Evolutionary conservation across 2,113 vertebrate genomes (phyloP), one percentile per base, ranked within the genome.

Genomic region (Syngnathus scovelli): DNA sequence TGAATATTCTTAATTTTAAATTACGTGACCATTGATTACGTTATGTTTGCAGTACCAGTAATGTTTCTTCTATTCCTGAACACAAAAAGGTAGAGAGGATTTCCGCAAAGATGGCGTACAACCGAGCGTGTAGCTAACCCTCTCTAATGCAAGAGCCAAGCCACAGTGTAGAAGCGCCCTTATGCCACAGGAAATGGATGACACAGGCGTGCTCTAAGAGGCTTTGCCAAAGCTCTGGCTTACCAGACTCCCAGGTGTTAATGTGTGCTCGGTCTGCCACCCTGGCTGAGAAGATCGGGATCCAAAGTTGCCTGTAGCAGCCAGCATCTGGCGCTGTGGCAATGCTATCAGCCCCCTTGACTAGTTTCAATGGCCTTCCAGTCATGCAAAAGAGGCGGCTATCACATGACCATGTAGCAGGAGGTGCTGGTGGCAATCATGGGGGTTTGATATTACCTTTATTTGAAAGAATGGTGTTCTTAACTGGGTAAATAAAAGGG

Each of bases 191-290:
- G 70, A 76, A 85, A 82, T 76, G 77, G 83, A 83, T 83, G 77
- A 79, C 78, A 81, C 71, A 81, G 76, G 61, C 67, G 75, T 66
- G 67, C 64, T 72, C 77, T 87, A 82, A 89, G 86, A 88, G 75
- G 85, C 81, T 86, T 89, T 87, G 76, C 83, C 87, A 90, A 86
- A 88, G 78, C 87, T 71, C 75, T 80, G 78, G 85, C 76, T 88
- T 89, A 87, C 80, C 74, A 84, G 83, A 81, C 74, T 87, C 88
- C 77, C 87, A 87, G 88, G 86, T 90, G 87, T 89, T 87, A 87
- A 86, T 86, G 85, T 87, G 82, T 67, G 64, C 78, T 74, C 77
- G 77, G 78, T 79, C 82, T 85, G 73, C 84, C 81, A 78, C 75
- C 77, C 81, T 79, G 66, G 41, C 77, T 82, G 80, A 72, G 77